Evolutionary conservation across 2,797 vertebrate genomes (phyloP).

Genomic region (Ctenopoma kingsleyae): DNA sequence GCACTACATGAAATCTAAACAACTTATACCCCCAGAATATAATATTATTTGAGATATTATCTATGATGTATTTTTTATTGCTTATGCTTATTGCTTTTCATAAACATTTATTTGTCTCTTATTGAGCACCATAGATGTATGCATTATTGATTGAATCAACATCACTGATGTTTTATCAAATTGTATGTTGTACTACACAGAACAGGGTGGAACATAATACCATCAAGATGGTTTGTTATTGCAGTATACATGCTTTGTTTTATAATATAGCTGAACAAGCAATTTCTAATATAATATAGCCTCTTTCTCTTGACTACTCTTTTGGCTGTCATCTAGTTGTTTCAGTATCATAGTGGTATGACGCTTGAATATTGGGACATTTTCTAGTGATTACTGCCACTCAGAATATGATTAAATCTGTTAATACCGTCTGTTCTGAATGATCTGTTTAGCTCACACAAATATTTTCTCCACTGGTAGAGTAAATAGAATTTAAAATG

Average conservation of each 20-base stretch:
- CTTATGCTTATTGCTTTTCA: constrained; percentile 9
- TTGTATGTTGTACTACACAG: neutral
- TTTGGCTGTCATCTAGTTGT: neutral
- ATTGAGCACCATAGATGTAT: constrained; percentile 6
- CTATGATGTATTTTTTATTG: constrained; percentile 1
- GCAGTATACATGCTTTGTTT: constrained; percentile 1
- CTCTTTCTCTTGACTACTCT: neutral
- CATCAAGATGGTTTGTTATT: neutral
- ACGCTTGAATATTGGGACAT: neutral
- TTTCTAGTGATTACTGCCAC: neutral
- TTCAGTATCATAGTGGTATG: neutral
- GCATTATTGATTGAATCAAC: constrained; percentile 21
- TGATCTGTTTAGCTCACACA: neutral
- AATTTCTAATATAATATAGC: neutral
- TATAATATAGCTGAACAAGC: neutral
- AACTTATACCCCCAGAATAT: neutral
- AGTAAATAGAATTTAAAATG: neutral
- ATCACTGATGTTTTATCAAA: constrained; percentile 3
- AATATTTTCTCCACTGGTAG: neutral
- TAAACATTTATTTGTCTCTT: constrained; percentile 20
- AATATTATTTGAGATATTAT: constrained; percentile 25
- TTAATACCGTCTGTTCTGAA: neutral
- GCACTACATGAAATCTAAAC: constrained; percentile 23
- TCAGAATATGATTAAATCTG: neutral
- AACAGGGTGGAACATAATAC: constrained; percentile 9